Conservation (phyloP, 2,797 vertebrate species). For the Pachyuromys duprasi region DNA sequence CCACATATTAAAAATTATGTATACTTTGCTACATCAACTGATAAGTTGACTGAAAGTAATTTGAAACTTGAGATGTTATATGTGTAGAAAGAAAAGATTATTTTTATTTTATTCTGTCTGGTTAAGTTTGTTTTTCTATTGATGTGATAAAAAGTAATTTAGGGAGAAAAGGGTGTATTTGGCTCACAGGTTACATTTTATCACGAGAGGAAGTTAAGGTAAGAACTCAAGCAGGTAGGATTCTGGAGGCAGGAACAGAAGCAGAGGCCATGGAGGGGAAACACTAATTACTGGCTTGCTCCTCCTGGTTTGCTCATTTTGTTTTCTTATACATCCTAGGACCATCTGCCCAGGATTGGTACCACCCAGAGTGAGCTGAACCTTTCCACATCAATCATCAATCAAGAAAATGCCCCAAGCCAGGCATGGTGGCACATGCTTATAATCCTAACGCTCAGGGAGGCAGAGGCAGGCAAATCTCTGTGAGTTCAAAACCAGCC, state of each 20-base stretch:
- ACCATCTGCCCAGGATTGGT: not conserved
- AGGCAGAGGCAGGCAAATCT: too few relatives aligned
- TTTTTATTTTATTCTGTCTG: constrained; percentile 24
- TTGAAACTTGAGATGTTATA: not conserved
- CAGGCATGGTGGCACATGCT: too few relatives aligned
- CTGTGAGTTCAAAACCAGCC: too few relatives aligned
- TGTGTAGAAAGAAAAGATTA: constrained; percentile 17
- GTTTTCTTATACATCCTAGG: not conserved
- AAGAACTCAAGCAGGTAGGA: not conserved
- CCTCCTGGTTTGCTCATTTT: not conserved
- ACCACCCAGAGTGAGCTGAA: not conserved
- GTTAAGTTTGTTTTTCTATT: not conserved
- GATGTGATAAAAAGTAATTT: not conserved
- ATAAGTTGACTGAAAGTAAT: not conserved
- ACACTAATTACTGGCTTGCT: not conserved
- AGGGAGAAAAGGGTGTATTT: not conserved
- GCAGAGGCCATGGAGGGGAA: not conserved
- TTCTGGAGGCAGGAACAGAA: not conserved
- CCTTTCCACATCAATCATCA: not conserved
- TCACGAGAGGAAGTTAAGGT: not conserved
- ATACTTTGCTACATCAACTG: constrained; percentile 13
- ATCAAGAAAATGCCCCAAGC: not conserved
- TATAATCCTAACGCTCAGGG: too few relatives aligned
- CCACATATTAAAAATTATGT: constrained; percentile 17
- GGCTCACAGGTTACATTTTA: not conserved